These are phyloP conservation scores for Drosophila kikkawai DNA, from an alignment of 1,140 invertebrate genomes.

Conservation along the genomic window DNA sequence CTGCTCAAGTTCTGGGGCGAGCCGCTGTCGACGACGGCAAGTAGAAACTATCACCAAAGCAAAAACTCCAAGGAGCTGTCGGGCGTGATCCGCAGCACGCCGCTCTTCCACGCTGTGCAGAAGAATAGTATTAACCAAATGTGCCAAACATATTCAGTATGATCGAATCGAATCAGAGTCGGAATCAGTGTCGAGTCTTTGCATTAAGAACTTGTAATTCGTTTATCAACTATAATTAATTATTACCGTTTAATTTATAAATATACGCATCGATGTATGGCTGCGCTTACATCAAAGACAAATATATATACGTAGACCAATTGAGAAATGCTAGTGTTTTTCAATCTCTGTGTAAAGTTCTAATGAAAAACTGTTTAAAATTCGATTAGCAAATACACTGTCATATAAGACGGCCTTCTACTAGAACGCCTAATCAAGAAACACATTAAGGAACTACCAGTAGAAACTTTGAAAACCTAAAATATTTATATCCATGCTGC, in stretches of 20 bases:
- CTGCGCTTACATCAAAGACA: constrained; percentile 35
- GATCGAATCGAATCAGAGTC: constrained; percentile 25
- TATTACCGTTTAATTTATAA: constrained; percentile 62
- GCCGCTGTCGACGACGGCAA: constrained; percentile 80
- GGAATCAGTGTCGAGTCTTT: constrained; percentile 39
- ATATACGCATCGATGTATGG: constrained; percentile 31
- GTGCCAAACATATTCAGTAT: constrained; percentile 85
- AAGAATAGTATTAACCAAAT: constrained; percentile 83
- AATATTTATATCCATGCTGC: background rate
- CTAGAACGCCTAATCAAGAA: background rate
- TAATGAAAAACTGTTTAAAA: no score
- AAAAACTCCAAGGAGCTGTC: constrained; percentile 83
- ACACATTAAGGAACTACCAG: background rate
- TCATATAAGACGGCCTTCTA: background rate
- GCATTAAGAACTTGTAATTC: constrained; percentile 49
- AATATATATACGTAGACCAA: constrained; percentile 49
- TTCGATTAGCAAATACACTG: background rate
- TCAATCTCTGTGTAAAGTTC: background rate
- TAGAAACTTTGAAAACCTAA: background rate
- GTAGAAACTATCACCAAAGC: constrained; percentile 83
- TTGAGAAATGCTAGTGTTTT: constrained; percentile 8
- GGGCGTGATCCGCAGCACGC: constrained; percentile 80
- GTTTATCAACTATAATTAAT: constrained; percentile 48
- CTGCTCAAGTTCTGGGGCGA: constrained; percentile 83
- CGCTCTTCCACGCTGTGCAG: constrained; percentile 77